phyloP scores from a whole-genome alignment of 2,113 vertebrate genomes.

The Scomber colias region DNA sequence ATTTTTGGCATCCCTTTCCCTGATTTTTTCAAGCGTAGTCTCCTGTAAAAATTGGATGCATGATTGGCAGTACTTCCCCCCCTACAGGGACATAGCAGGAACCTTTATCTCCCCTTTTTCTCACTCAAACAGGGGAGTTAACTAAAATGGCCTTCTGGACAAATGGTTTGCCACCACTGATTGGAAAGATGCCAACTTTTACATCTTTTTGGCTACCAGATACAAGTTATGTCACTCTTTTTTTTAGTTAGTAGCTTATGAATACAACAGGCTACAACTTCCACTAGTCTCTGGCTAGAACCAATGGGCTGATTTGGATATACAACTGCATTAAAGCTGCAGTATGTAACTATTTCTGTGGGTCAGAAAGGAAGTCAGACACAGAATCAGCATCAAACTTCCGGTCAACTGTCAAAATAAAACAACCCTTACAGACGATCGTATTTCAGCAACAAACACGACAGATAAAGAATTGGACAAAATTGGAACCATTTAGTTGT shows the following conservation, averaged over 20 bases:
- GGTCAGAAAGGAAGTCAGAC: no score
- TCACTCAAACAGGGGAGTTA: slow-evolving; percentile 27
- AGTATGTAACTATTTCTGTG: no score
- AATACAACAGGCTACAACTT: slow-evolving; percentile 20
- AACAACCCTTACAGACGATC: no score
- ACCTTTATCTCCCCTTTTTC: slow-evolving; percentile 20
- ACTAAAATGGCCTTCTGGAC: slow-evolving; percentile 24
- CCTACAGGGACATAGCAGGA: slow-evolving; percentile 14
- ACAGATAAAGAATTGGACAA: no score
- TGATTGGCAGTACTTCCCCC: slow-evolving; percentile 19
- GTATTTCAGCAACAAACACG: no score
- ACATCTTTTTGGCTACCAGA: slow-evolving; percentile 17
- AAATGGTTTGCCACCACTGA: slow-evolving; percentile 28
- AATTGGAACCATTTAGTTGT: no score
- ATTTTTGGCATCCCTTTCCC: slow-evolving; percentile 7
- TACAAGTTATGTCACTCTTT: slow-evolving; percentile 1
- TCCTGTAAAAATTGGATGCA: slow-evolving; percentile 22
- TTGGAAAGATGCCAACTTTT: slow-evolving; percentile 23
- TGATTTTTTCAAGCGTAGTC: slow-evolving; percentile 7
- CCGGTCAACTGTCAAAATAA: no score
- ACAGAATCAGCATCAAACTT: no score
- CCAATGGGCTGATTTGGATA: slow-evolving; percentile 6
- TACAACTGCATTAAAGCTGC: background rate
- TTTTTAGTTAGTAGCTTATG: slow-evolving; percentile 1
- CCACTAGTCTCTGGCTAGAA: background rate